Percentiles rank a stretch among this genome's conserved stretches.
These are phyloP conservation scores for Calameuta filiformis DNA, from an alignment of 2,888 invertebrate species.

Conservation along the genomic window DNA sequence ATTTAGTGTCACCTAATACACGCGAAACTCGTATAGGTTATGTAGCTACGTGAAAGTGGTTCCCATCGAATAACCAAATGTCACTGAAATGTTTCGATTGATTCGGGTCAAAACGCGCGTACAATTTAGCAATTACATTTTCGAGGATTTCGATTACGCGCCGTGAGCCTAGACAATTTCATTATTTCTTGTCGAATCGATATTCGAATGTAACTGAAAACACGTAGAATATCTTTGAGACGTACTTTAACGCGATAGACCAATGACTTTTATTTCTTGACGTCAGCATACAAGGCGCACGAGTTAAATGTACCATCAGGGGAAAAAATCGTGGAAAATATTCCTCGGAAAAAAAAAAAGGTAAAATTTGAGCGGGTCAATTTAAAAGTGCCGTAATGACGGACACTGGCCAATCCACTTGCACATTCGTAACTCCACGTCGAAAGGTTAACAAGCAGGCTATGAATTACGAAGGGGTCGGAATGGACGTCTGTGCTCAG, in stretches of 20 bases:
- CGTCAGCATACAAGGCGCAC: neutral
- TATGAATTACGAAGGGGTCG: neutral
- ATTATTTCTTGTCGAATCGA: neutral
- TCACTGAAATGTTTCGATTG: neutral
- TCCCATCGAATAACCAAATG: neutral
- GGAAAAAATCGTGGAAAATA: neutral
- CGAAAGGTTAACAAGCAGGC: neutral
- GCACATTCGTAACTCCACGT: neutral
- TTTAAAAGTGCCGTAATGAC: neutral
- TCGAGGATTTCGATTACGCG: neutral
- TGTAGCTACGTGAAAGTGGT: neutral
- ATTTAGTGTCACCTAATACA: neutral
- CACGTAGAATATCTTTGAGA: neutral
- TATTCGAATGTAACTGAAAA: neutral
- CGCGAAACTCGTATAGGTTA: neutral
- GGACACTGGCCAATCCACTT: neutral
- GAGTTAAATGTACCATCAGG: neutral
- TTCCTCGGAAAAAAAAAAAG: neutral
- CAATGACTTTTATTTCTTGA: neutral
- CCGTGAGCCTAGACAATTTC: neutral
- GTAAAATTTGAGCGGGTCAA: neutral
- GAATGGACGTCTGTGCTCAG: no score
- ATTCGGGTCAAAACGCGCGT: neutral
- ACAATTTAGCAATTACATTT: neutral
- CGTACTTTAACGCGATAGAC: no score